A percentile compares a stretch with the other conserved stretches of the same genome.
Conservation (phyloP, 1,140 invertebrate genomes). For the Latrodectus geometricus region DNA sequence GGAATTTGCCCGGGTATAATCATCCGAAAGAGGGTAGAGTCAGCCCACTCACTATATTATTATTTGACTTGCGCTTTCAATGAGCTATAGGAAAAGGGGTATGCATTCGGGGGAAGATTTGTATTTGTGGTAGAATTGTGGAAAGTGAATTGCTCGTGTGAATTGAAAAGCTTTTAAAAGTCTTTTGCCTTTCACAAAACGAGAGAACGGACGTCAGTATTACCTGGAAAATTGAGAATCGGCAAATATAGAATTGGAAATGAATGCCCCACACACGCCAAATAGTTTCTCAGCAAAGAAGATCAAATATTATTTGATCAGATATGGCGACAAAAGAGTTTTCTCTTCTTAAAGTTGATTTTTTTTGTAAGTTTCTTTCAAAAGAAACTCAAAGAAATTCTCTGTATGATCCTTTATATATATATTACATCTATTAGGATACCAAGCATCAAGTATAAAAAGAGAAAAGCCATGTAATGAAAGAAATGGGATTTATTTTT, state of each 20-base stretch:
- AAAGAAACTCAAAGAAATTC: too few species aligned
- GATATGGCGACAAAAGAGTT: background rate
- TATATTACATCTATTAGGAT: too few species aligned
- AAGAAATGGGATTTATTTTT: too few species aligned
- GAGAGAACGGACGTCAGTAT: background rate
- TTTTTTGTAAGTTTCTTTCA: too few species aligned
- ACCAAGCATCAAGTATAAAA: too few species aligned
- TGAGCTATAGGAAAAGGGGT: background rate
- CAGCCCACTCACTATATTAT: conserved; percentile 37
- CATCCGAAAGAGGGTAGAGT: conserved; percentile 37
- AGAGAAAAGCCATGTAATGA: too few species aligned
- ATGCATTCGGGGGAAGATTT: conserved; percentile 5
- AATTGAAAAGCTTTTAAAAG: conserved; percentile 49
- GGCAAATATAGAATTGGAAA: conserved; percentile 26
- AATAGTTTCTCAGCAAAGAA: conserved; percentile 7
- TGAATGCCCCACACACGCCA: background rate
- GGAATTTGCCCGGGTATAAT: conserved; percentile 30
- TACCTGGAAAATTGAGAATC: background rate
- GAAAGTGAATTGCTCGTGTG: conserved; percentile 21
- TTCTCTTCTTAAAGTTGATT: too few species aligned
- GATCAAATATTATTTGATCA: conserved; percentile 50
- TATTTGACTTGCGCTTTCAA: conserved; percentile 48
- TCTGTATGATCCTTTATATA: too few species aligned
- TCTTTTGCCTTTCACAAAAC: conserved; percentile 11
- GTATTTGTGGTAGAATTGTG: conserved; percentile 13